Evolutionary conservation across 2,888 invertebrate genomes (phyloP).

Genomic region (Caenorhabditis auriculariae): DNA sequence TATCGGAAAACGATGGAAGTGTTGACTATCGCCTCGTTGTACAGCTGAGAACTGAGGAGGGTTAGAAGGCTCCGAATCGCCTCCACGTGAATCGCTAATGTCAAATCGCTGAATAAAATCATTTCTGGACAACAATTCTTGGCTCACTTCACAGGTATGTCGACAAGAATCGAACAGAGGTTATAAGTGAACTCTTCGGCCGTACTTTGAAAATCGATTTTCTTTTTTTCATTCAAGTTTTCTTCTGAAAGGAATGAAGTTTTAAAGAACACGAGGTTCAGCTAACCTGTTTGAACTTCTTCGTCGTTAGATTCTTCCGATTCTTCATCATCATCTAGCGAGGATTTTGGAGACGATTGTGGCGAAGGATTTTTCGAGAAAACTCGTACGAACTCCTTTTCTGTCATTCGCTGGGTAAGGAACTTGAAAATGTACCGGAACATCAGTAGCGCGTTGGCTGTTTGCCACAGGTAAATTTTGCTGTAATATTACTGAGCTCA

Average conservation of each 20-base stretch:
- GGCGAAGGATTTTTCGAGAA: constrained; percentile 27
- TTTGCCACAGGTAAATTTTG: constrained; percentile 84
- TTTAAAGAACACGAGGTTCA: neutral
- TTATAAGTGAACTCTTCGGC: constrained; percentile 78
- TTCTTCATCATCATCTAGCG: constrained; percentile 8
- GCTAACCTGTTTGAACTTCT: constrained; percentile 1
- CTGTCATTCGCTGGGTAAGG: constrained; percentile 84
- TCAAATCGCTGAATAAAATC: constrained; percentile 48
- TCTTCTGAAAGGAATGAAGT: neutral
- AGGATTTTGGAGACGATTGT: neutral
- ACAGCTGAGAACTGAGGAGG: constrained; percentile 67
- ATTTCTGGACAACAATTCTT: neutral
- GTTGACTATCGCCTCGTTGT: constrained; percentile 64
- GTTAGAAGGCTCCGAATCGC: constrained; percentile 65
- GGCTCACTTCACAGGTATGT: constrained; percentile 77
- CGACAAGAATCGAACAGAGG: constrained; percentile 78
- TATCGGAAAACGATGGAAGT: constrained; percentile 64
- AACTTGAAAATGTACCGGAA: constrained; percentile 81
- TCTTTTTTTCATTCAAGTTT: constrained; percentile 1
- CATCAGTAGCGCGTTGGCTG: constrained; percentile 87
- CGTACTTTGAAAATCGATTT: constrained; percentile 64
- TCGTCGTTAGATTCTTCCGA: neutral
- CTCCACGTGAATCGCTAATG: constrained; percentile 63
- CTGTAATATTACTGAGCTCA: constrained; percentile 69
- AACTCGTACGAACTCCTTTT: constrained; percentile 76